A percentile compares a stretch with the other conserved stretches of the same genome.
These are phyloP conservation scores for Ditula angustiorana DNA, from an alignment of 2,888 invertebrate species.

Conservation along the genomic window DNA sequence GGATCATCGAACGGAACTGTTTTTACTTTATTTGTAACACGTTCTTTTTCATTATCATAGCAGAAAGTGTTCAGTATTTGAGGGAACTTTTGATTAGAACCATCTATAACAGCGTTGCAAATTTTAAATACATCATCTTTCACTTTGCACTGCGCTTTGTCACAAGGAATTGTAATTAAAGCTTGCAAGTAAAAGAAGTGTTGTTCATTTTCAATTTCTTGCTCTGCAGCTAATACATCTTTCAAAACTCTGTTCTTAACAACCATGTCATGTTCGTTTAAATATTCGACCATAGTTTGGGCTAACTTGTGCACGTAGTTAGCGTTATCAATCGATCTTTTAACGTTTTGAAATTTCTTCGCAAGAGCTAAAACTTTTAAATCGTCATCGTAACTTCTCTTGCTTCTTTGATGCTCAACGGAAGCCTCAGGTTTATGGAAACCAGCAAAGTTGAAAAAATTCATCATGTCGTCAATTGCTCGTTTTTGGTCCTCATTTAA, in stretches of 20 bases:
- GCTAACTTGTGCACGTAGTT: constrained; percentile 62
- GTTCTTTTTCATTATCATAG: constrained; percentile 60
- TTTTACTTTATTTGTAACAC: constrained; percentile 47
- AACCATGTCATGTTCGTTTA: constrained; percentile 67
- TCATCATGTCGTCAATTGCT: constrained; percentile 74
- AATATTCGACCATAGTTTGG: constrained; percentile 63
- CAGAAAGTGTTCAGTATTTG: constrained; percentile 82
- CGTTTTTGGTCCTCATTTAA: constrained; percentile 70
- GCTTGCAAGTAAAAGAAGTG: constrained; percentile 67
- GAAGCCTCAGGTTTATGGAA: constrained; percentile 50
- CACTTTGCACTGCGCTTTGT: constrained; percentile 59
- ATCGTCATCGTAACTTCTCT: constrained; percentile 66
- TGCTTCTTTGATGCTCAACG: constrained; percentile 52
- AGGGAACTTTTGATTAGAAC: constrained; percentile 65
- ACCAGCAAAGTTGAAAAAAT: constrained; percentile 70
- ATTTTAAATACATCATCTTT: constrained; percentile 70
- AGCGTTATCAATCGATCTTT: constrained; percentile 62
- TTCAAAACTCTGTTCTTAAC: constrained; percentile 60
- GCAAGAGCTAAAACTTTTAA: constrained; percentile 58
- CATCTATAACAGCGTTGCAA: constrained; percentile 83
- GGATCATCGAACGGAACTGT: constrained; percentile 60
- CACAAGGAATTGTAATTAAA: constrained; percentile 62
- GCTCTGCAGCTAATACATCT: constrained; percentile 65
- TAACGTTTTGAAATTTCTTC: constrained; percentile 62
- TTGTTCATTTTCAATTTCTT: constrained; percentile 63